Evolutionary conservation across 2,113 vertebrate genomes (phyloP).

Genomic region (Coptodon rendalli): DNA sequence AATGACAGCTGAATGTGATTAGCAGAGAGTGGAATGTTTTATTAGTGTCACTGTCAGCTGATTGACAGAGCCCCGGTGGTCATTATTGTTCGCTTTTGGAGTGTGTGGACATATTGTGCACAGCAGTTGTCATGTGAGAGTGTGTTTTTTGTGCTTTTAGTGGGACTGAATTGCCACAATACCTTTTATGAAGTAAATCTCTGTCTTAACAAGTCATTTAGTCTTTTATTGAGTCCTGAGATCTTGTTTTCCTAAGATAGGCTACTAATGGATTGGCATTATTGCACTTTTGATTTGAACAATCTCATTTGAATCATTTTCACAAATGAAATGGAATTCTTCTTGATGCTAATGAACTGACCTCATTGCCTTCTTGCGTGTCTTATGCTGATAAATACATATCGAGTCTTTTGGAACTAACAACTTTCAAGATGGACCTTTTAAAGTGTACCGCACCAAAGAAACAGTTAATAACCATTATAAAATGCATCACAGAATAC

Average conservation of each 20-base stretch:
- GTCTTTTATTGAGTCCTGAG: not conserved
- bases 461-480: not conserved
- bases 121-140: not conserved
- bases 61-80: conserved; percentile 25
- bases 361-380: not conserved
- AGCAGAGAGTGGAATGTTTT: conserved; percentile 39
- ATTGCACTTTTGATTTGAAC: not conserved
- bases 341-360: not conserved
- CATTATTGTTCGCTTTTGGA: conserved; percentile 2
- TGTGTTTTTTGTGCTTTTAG: conserved; percentile 14
- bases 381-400: not conserved
- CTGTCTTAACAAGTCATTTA: conserved; percentile 10
- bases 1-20: conserved; percentile 38
- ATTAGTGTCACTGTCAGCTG: conserved; percentile 22
- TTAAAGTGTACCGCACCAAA: not conserved
- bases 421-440: not conserved
- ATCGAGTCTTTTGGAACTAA: not conserved
- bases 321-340: not conserved
- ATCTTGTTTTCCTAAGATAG: not conserved
- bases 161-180: not conserved
- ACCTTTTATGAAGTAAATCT: not conserved
- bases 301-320: not conserved
- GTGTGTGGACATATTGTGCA: not conserved
- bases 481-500: not conserved
- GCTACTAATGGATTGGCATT: not conserved